phyloP scores from a whole-genome alignment of 2,888 invertebrate genomes.

The Ceramica pisi region DNA sequence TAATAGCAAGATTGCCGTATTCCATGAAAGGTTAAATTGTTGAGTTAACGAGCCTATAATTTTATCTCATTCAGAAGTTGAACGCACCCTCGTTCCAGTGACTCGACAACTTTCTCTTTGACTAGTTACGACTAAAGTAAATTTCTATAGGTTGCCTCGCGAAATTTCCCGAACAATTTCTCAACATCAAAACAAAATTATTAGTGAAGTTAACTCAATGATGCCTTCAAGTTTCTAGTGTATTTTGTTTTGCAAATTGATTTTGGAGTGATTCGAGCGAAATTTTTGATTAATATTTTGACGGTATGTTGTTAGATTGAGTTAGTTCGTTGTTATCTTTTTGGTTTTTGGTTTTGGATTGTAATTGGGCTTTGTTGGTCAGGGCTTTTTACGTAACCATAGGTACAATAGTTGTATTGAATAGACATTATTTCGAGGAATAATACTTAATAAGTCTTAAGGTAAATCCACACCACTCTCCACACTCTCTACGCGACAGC shows the following conservation, averaged over 20 bases:
- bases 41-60: conserved; percentile 62
- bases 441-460: no score
- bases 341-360: neutral
- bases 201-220: conserved; percentile 53
- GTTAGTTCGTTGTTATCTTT: conserved; percentile 19
- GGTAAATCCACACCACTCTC: no score
- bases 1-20: conserved; percentile 30
- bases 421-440: neutral
- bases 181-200: conserved; percentile 63
- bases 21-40: conserved; percentile 44
- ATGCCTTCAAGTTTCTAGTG: conserved; percentile 41
- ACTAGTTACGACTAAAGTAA: conserved; percentile 48
- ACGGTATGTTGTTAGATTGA: conserved; percentile 19
- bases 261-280: conserved; percentile 44
- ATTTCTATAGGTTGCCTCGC: conserved; percentile 56
- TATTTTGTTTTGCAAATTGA: conserved; percentile 55
- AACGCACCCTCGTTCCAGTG: conserved; percentile 39
- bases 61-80: conserved; percentile 60
- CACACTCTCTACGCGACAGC: no score
- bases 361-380: neutral
- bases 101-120: conserved; percentile 59
- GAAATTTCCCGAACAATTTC: conserved; percentile 60
- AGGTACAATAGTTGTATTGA: neutral
- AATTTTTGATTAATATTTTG: conserved; percentile 39
- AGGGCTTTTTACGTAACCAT: neutral